Evolutionary conservation across 2,113 vertebrate species (phyloP).

Genomic region (Oreochromis niloticus): DNA sequence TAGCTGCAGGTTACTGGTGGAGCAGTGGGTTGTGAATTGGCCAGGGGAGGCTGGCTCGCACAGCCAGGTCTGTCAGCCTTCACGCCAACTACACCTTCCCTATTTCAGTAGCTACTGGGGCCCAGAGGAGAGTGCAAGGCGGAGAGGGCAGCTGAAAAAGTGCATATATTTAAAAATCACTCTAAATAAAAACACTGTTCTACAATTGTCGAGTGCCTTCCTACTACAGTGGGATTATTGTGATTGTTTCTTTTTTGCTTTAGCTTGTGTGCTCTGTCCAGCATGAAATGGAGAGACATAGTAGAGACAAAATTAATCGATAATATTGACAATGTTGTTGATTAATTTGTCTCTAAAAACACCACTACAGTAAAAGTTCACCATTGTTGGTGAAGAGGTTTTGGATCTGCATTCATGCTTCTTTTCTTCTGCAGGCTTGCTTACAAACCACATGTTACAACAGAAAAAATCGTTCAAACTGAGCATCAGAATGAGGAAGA

Average conservation of each 20-base stretch:
- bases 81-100: accelerated
- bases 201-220: not conserved
- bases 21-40: not conserved
- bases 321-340: accelerated
- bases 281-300: not conserved
- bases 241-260: not conserved
- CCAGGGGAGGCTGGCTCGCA: not conserved
- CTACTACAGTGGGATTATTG: not conserved
- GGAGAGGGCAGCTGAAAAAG: accelerated
- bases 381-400: accelerated
- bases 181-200: not conserved
- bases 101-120: accelerated
- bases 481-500: not conserved
- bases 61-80: not conserved
- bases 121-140: accelerated
- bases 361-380: not conserved
- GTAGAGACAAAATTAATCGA: not conserved
- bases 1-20: not conserved
- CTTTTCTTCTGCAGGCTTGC: not conserved
- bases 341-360: not conserved
- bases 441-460: accelerated
- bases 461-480: not conserved
- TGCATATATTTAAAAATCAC: accelerated
- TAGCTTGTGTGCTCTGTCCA: not conserved
- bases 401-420: not conserved